Percentiles rank a stretch among this genome's conserved stretches.
Conservation (phyloP, 2,888 invertebrate genomes). For the Empis stercorea region DNA sequence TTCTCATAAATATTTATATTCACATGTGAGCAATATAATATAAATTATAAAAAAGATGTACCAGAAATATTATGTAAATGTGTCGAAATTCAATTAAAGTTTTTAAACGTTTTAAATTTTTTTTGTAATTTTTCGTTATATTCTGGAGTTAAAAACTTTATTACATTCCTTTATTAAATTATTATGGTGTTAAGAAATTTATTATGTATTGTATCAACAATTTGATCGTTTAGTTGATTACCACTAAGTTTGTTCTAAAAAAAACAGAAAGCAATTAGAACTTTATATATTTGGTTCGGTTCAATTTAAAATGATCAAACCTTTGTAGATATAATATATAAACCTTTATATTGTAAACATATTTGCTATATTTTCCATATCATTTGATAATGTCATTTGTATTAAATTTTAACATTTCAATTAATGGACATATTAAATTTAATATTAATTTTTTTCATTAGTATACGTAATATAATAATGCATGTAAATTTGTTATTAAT, state of each 20-base stretch:
- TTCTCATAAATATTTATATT: no score
- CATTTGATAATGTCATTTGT: constrained; percentile 53
- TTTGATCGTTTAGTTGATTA: constrained; percentile 50
- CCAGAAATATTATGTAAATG: constrained; percentile 50
- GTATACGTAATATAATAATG: constrained; percentile 54
- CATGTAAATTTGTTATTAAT: constrained; percentile 53
- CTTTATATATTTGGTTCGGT: neutral
- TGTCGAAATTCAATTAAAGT: constrained; percentile 47
- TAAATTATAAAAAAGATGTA: constrained; percentile 65
- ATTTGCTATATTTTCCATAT: constrained; percentile 56
- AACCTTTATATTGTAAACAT: constrained; percentile 64
- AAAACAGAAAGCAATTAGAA: constrained; percentile 11
- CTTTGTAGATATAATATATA: constrained; percentile 52
- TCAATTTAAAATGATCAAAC: constrained; percentile 29
- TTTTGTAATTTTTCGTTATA: constrained; percentile 43
- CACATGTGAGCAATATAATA: no score
- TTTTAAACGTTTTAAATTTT: constrained; percentile 51
- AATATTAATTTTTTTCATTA: constrained; percentile 67
- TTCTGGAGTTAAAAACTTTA: neutral
- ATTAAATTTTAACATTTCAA: constrained; percentile 71
- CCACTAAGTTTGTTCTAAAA: constrained; percentile 44
- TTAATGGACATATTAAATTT: constrained; percentile 61
- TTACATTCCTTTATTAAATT: no score
- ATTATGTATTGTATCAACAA: constrained; percentile 53
- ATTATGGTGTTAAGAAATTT: constrained; percentile 22